A percentile compares a stretch with the other conserved stretches of the same genome.
Evolutionary conservation across 2,888 invertebrate species (phyloP).

Genomic region (Tiliacea citrago): DNA sequence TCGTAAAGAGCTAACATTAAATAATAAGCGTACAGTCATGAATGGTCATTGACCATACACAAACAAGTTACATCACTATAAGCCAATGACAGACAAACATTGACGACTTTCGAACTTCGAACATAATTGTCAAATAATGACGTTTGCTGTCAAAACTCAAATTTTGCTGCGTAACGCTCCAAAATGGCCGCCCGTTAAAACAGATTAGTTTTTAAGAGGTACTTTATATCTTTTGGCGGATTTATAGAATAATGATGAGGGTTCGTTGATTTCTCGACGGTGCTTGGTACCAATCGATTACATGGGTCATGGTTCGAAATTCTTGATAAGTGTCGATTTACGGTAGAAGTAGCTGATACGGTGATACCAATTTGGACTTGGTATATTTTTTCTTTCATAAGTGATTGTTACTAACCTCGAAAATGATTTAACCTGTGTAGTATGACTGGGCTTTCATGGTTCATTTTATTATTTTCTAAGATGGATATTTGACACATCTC

Average conservation of each 20-base stretch:
- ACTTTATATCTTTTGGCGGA: slow-evolving; percentile 34
- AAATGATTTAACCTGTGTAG: neutral
- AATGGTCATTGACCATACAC: slow-evolving; percentile 8
- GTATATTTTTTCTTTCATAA: neutral
- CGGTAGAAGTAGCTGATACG: neutral
- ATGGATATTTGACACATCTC: neutral
- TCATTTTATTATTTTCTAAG: neutral
- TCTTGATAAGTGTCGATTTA: slow-evolving; percentile 13
- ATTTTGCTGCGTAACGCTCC: slow-evolving; percentile 52
- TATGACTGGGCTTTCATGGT: neutral
- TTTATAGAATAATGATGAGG: slow-evolving; percentile 52
- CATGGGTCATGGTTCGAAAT: slow-evolving; percentile 7
- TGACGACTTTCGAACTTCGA: slow-evolving; percentile 47
- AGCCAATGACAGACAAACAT: slow-evolving; percentile 32
- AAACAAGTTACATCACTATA: slow-evolving; percentile 26
- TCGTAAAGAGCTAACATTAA: neutral
- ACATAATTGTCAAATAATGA: slow-evolving; percentile 49
- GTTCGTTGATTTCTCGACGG: slow-evolving; percentile 15
- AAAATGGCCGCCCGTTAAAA: slow-evolving; percentile 47
- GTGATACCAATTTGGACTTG: neutral
- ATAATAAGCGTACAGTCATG: neutral
- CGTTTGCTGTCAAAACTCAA: slow-evolving; percentile 33
- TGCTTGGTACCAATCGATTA: slow-evolving; percentile 33
- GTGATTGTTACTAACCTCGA: neutral
- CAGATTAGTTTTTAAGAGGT: slow-evolving; percentile 54